These are phyloP conservation scores for Pterois miles DNA, from an alignment of 2,797 vertebrate species.

Conservation along the genomic window DNA sequence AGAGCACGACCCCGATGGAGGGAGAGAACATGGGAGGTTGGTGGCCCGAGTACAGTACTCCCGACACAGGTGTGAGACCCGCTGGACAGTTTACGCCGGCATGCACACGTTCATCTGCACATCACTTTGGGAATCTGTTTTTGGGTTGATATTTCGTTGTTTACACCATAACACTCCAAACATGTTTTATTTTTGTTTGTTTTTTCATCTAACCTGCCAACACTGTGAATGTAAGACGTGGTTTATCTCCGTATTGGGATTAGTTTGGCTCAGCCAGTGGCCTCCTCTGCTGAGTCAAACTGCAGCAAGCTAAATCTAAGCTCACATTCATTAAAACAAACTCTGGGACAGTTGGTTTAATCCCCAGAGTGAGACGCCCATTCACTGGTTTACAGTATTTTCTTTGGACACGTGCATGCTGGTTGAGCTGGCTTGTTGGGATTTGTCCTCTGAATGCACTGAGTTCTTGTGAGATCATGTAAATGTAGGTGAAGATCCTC, in stretches of 20 bases:
- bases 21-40: constrained; percentile 98
- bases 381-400: constrained; percentile 60
- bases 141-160: constrained; percentile 49
- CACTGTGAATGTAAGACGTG: background rate
- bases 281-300: background rate
- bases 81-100: constrained; percentile 87
- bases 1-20: constrained; percentile 85
- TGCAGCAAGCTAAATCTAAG: constrained; percentile 7
- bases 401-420: constrained; percentile 89
- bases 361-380: background rate
- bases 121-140: constrained; percentile 39
- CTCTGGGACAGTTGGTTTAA: background rate
- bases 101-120: constrained; percentile 84
- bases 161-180: constrained; percentile 48
- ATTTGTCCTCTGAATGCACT: constrained; percentile 50
- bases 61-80: constrained; percentile 91
- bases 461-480: constrained; percentile 51
- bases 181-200: constrained; percentile 28
- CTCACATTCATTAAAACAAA: background rate
- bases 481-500: constrained; percentile 51
- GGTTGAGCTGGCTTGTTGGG: constrained; percentile 87
- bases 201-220: constrained; percentile 18
- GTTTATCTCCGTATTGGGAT: background rate
- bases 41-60: constrained; percentile 94
- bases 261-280: background rate